These are phyloP conservation scores for Suricata suricatta DNA, from an alignment of 2,113 vertebrate genomes.

Conservation along the genomic window DNA sequence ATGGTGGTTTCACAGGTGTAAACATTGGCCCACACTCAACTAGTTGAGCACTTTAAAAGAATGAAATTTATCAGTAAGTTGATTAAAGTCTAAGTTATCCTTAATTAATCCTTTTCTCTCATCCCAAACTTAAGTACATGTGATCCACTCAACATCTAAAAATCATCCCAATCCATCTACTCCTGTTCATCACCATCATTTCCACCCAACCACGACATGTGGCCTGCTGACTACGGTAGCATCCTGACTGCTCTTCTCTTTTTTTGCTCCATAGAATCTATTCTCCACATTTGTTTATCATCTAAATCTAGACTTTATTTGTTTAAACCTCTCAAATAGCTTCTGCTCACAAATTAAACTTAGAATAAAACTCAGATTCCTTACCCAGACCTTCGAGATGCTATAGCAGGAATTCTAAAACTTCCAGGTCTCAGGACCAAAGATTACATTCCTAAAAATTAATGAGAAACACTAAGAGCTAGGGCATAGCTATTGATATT, in stretches of 20 bases:
- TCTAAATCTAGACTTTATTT: not conserved
- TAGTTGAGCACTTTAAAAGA: not conserved
- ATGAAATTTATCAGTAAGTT: slow-evolving; percentile 25
- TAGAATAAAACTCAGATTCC: not conserved
- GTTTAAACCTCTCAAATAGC: not conserved
- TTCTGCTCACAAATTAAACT: not conserved
- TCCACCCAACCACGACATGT: not conserved
- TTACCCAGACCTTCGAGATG: not conserved
- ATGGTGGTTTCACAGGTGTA: not conserved
- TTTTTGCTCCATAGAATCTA: not conserved
- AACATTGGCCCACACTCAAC: not conserved
- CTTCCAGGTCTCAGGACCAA: not conserved
- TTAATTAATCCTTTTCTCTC: not conserved
- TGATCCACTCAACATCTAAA: not conserved
- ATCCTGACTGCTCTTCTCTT: not conserved
- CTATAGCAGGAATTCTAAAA: not conserved
- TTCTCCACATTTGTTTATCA: not conserved
- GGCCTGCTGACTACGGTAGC: not conserved
- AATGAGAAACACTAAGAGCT: not conserved
- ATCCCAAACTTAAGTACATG: not conserved
- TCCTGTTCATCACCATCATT: not conserved
- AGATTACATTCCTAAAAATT: not conserved
- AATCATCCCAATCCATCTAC: not conserved
- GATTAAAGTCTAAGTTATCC: not conserved
- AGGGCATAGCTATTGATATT: not conserved